Evolutionary conservation across 2,888 invertebrate genomes (phyloP).

Genomic region (Campoplex capitator): DNA sequence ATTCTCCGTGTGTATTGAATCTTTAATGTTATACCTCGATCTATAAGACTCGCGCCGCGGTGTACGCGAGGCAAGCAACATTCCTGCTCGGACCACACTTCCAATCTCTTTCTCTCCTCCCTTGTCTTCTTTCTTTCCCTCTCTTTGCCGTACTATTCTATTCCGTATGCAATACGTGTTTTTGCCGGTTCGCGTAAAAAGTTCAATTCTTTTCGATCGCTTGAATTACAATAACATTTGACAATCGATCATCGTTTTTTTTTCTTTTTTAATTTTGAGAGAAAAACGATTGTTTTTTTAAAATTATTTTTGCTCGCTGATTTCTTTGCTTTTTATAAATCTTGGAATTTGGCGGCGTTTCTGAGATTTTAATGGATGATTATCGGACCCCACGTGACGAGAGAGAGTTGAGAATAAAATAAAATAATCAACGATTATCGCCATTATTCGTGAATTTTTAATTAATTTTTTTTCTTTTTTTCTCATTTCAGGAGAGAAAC

Average conservation of each 20-base stretch:
- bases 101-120: conserved; percentile 70
- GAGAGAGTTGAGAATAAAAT: no score
- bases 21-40: conserved; percentile 47
- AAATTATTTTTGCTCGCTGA: no score
- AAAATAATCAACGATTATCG: background rate
- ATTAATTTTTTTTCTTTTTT: background rate
- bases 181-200: background rate
- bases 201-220: background rate
- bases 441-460: background rate
- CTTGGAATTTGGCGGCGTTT: no score
- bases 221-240: background rate
- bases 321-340: no score
- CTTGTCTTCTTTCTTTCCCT: conserved; percentile 20
- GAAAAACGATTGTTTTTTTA: background rate
- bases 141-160: background rate
- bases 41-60: conserved; percentile 61
- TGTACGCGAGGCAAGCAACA: conserved; percentile 82
- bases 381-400: no score
- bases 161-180: background rate
- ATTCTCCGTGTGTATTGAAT: conserved; percentile 13
- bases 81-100: conserved; percentile 80
- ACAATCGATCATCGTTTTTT: background rate
- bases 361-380: no score
- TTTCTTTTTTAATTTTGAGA: background rate
- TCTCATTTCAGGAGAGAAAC: conserved; percentile 94